A percentile compares a stretch with the other conserved stretches of the same genome.
Evolutionary conservation across 1,140 invertebrate species (phyloP).

Genomic region (Ceratina calcarata): DNA sequence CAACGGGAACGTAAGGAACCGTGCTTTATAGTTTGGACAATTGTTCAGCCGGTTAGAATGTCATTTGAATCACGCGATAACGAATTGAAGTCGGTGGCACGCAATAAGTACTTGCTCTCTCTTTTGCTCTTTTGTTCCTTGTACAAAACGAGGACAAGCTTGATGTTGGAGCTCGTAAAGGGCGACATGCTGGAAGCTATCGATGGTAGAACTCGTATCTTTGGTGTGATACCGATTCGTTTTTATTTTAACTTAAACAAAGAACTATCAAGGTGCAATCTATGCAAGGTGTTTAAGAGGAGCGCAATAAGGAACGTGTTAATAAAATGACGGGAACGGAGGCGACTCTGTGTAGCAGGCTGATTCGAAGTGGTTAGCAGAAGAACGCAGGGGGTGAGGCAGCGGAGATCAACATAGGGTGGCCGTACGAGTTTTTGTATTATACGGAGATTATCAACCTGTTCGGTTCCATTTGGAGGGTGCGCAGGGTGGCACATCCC

Average conservation of each 20-base stretch:
- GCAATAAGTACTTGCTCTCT: neutral
- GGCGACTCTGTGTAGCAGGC: neutral
- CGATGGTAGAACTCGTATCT: too few relatives aligned
- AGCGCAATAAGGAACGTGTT: constrained; percentile 55
- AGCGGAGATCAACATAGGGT: constrained; percentile 42
- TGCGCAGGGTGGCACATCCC: constrained; percentile 9
- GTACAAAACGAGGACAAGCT: neutral
- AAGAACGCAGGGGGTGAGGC: constrained; percentile 58
- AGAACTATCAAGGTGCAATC: neutral
- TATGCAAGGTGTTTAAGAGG: neutral
- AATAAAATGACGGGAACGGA: constrained; percentile 64
- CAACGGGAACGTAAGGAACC: neutral
- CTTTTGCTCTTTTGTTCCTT: neutral
- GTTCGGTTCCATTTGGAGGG: constrained; percentile 72
- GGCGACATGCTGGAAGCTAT: neutral
- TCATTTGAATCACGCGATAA: constrained; percentile 32
- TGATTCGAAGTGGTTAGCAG: constrained; percentile 53
- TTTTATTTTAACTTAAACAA: neutral
- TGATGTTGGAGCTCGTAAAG: neutral
- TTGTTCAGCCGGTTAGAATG: constrained; percentile 26
- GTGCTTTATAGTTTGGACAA: constrained; percentile 26
- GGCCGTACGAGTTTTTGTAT: constrained; percentile 76
- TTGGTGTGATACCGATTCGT: too few relatives aligned
- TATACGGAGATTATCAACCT: constrained; percentile 80
- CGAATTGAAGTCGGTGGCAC: constrained; percentile 1